phyloP scores from a whole-genome alignment of 2,797 vertebrate species.

The Pangasius mekongensis region DNA sequence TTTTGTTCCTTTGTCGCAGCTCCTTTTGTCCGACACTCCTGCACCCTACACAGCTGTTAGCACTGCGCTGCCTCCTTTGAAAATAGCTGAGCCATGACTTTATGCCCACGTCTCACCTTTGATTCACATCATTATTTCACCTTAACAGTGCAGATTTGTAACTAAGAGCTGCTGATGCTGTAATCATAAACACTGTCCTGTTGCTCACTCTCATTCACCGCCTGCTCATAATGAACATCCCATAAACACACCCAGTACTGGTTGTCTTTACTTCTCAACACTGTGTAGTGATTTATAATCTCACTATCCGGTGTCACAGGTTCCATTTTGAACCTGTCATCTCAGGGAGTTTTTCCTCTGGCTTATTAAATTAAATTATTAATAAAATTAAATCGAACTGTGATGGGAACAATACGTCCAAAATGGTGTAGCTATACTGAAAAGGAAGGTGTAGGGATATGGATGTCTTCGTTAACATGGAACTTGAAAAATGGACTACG shows the following conservation, averaged over 20 bases:
- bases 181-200: not conserved
- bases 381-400: no score
- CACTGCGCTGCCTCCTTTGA: not conserved
- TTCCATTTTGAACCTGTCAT: not conserved
- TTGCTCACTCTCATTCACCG: not conserved
- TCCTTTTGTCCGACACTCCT: constrained; percentile 4
- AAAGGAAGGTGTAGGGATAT: not conserved
- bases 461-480: not conserved
- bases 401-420: no score
- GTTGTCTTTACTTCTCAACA: not conserved
- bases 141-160: not conserved
- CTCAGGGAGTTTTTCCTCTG: not conserved
- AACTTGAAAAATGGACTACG: no score
- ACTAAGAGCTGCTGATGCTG: not conserved
- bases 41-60: constrained; percentile 28
- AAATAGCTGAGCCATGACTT: no score
- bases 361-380: no score
- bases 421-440: no score
- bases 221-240: not conserved
- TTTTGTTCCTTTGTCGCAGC: constrained; percentile 22
- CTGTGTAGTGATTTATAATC: not conserved
- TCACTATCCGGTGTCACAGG: not conserved
- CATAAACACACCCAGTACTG: not conserved
- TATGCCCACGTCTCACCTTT: not conserved
- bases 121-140: not conserved